Evolutionary conservation across 2,888 invertebrate genomes (phyloP).

Genomic region (Nasonia oneida): DNA sequence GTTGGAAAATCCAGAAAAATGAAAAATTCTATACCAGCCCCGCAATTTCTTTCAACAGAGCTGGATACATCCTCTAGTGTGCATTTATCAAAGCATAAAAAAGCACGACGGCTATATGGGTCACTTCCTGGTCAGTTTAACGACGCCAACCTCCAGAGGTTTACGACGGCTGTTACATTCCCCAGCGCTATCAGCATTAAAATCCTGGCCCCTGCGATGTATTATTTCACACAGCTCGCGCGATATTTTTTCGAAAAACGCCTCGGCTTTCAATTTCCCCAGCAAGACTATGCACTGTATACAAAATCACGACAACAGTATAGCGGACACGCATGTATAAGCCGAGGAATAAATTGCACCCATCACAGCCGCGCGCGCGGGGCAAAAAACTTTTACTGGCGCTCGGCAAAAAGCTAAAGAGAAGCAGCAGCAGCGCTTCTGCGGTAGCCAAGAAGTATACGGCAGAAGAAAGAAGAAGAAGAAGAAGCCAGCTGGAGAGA

Average conservation of each 20-base stretch:
- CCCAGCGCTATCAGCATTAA: conserved; percentile 45
- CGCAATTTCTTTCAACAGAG: neutral
- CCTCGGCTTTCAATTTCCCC: neutral
- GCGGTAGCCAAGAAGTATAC: neutral
- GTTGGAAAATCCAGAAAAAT: neutral
- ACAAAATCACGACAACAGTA: neutral
- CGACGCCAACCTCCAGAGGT: conserved; percentile 50
- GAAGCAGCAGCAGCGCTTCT: neutral
- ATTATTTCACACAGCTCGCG: conserved; percentile 18
- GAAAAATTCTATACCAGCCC: neutral
- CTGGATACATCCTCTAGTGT: neutral
- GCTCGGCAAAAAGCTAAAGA: conserved; percentile 14
- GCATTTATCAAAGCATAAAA: neutral
- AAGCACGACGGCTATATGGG: conserved; percentile 18
- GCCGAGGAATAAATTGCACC: conserved; percentile 19
- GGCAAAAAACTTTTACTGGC: conserved; percentile 24
- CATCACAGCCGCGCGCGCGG: neutral
- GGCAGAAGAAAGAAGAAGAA: neutral
- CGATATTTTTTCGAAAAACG: conserved; percentile 5
- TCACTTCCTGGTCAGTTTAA: conserved; percentile 53
- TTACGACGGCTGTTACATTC: conserved; percentile 50
- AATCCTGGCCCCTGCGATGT: conserved; percentile 11
- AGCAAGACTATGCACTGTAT: neutral
- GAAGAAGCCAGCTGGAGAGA: neutral
- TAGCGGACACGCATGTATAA: neutral